These are phyloP conservation scores for Cosmopolites sordidus DNA, from an alignment of 2,888 invertebrate genomes.

Conservation along the genomic window DNA sequence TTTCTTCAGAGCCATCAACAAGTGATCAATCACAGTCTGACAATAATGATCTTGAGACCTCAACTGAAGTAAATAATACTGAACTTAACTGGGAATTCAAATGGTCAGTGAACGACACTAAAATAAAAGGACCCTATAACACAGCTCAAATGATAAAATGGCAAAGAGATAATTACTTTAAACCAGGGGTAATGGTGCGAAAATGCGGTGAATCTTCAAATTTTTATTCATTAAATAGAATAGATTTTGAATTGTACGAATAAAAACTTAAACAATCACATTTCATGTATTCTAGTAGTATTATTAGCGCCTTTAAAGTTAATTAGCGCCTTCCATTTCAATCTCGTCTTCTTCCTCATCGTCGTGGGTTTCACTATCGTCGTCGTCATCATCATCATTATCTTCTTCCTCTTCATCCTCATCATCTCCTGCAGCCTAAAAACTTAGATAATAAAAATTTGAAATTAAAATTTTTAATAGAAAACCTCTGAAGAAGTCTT, in stretches of 20 bases:
- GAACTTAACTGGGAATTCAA: slow-evolving; percentile 85
- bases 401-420: slow-evolving; percentile 60
- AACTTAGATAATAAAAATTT: no score
- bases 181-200: slow-evolving; percentile 79
- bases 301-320: no score
- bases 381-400: slow-evolving; percentile 59
- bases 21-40: slow-evolving; percentile 3
- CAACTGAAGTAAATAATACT: slow-evolving; percentile 33
- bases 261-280: slow-evolving; percentile 46
- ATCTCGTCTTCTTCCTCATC: slow-evolving; percentile 60
- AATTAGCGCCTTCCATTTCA: slow-evolving; percentile 42
- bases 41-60: slow-evolving; percentile 1
- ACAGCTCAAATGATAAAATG: slow-evolving; percentile 88
- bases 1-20: slow-evolving; percentile 13
- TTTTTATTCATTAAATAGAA: slow-evolving; percentile 83
- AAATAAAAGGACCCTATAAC: slow-evolving; percentile 79
- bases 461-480: no score
- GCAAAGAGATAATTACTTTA: slow-evolving; percentile 81
- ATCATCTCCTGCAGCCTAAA: slow-evolving; percentile 51
- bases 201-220: slow-evolving; percentile 66
- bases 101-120: slow-evolving; percentile 69
- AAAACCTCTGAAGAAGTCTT: slow-evolving; percentile 59
- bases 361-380: slow-evolving; percentile 59
- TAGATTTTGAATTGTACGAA: slow-evolving; percentile 91
- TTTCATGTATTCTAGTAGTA: background rate